Evolutionary conservation across 2,113 vertebrate genomes (phyloP), one percentile per base, ranked within the genome.

Genomic region (Tympanuchus pallidicinctus): DNA sequence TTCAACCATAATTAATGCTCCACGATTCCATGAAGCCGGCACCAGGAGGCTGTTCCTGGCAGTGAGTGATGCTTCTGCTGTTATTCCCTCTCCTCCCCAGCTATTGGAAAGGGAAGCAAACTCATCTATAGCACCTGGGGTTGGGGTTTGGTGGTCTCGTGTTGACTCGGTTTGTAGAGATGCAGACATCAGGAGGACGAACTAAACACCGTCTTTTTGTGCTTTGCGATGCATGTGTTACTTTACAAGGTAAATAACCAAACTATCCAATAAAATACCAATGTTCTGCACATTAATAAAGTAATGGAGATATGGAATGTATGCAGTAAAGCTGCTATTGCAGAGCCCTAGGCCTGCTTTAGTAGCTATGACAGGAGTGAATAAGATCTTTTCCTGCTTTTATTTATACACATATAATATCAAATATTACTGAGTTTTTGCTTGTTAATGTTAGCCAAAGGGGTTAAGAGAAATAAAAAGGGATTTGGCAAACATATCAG

Each of bases 181-280:
- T 14, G 22, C 47, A 48, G 43, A 30, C 13, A 43, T 30, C 21
- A 80, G 71, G 65, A 83, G 70, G 90, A 91, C n/a, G 57, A 85
- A 94, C 92, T 88, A 95, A 97, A 92, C 92, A 69, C 57, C 66
- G 78, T 93, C 88, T 93, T 96, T 93, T 85, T 25, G 4, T 21
- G 61, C 76, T 84, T 89, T 96, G 90, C 95, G 95, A 95, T 97
- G 96, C 92, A 90, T 22, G 2, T 79, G 94, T 95, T 93, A 73
- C 89, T 97, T 94, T 91, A 87, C 89, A 94, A 94, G 92, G 85
- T 96, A 96, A 96, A 92, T 95, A 96, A 97, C 66, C 92, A 96
- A 97, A 94, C 96, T 86, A 93, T 65, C 85, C 85, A 90, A 93
- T 91, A 88, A 92, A 95, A 94, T 89, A 60, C 88, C 90, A 82